Evolutionary conservation across 2,113 vertebrate species (phyloP).

Genomic region (Amblyopsis rosae): DNA sequence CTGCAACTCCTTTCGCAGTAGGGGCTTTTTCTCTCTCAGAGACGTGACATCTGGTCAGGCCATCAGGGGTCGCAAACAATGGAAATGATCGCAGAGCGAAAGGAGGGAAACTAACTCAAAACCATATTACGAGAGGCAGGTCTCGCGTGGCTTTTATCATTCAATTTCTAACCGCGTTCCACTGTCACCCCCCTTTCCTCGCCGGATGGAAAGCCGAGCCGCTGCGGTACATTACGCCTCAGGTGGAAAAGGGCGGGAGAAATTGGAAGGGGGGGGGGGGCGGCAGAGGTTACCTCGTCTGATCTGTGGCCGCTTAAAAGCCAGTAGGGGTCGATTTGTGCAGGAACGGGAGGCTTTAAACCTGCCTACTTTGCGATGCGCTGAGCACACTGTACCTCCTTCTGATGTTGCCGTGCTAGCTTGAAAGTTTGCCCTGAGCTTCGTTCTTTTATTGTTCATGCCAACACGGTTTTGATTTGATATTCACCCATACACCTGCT

Average conservation of each 20-base stretch:
- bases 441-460: not conserved
- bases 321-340: not conserved
- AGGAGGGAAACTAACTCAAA: not conserved
- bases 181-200: not conserved
- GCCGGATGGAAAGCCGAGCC: not conserved
- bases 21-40: constrained; percentile 13
- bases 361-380: not conserved
- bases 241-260: not conserved
- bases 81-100: constrained; percentile 9
- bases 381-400: not conserved
- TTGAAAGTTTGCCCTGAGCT: not conserved
- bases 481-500: not conserved
- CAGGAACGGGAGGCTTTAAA: not conserved
- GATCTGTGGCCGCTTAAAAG: constrained; percentile 1
- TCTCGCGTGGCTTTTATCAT: not conserved
- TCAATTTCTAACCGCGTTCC: not conserved
- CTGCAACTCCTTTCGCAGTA: constrained; percentile 9
- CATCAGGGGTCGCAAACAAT: constrained; percentile 18
- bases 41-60: constrained; percentile 29
- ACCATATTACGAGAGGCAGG: not conserved
- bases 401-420: too few relatives aligned
- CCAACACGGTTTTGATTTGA: not conserved
- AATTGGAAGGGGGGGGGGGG: not conserved
- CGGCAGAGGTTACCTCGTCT: not conserved
- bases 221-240: not conserved